A percentile compares a stretch with the other conserved stretches of the same genome.
These are phyloP conservation scores for Drosophila azteca DNA, from an alignment of 1,140 invertebrate genomes.

Conservation along the genomic window DNA sequence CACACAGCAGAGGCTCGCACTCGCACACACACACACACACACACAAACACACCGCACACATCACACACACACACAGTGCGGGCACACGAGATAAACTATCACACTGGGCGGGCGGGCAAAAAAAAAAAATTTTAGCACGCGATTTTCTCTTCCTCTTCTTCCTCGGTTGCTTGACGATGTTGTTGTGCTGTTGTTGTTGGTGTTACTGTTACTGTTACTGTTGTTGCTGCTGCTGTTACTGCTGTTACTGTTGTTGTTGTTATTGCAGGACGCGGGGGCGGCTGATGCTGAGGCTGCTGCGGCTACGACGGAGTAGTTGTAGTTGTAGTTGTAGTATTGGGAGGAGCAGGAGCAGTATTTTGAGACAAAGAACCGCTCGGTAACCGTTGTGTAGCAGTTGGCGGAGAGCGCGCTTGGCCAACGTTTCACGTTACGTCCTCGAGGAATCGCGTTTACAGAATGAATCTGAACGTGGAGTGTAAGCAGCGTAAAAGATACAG, in stretches of 20 bases:
- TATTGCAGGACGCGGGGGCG: constrained; percentile 9
- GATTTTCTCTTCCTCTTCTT: constrained; percentile 6
- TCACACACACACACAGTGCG: too few species aligned
- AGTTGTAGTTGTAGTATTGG: constrained; percentile 19
- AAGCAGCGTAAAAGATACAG: constrained; percentile 83
- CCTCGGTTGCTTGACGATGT: too few species aligned
- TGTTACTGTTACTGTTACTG: too few species aligned
- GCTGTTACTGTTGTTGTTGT: neutral
- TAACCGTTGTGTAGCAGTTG: constrained; percentile 68
- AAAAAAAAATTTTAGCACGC: constrained; percentile 7
- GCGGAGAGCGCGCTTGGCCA: constrained; percentile 74
- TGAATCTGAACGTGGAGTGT: constrained; percentile 84
- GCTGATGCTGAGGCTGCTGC: constrained; percentile 4
- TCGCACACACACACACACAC: constrained; percentile 20
- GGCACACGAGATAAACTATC: constrained; percentile 17
- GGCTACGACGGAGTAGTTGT: neutral
- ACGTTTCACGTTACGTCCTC: constrained; percentile 84
- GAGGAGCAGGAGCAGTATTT: constrained; percentile 17
- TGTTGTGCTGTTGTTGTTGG: too few species aligned
- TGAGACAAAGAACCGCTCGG: constrained; percentile 50
- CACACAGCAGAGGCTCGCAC: constrained; percentile 14
- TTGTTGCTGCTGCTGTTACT: neutral
- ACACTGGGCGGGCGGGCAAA: constrained; percentile 7
- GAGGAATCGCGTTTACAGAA: constrained; percentile 84
- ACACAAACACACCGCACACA: too few species aligned